phyloP scores from a whole-genome alignment of 2,888 invertebrate species.

The Drosophila picticornis region DNA sequence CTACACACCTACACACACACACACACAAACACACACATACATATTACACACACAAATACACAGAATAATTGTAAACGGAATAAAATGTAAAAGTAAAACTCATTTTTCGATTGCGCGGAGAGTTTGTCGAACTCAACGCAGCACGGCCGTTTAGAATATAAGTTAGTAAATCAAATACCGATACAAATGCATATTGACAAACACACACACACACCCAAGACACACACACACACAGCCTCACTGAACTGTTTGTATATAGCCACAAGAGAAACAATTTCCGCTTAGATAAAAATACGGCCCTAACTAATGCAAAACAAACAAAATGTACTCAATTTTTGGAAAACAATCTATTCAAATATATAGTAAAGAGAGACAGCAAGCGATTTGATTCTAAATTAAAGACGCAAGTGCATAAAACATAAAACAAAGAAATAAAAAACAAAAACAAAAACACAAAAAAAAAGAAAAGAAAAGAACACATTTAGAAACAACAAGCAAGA shows the following conservation, averaged over 20 bases:
- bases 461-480: slow-evolving; percentile 6
- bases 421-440: slow-evolving; percentile 2
- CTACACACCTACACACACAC: slow-evolving; percentile 7
- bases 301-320: slow-evolving; percentile 56
- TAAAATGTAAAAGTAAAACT: slow-evolving; percentile 20
- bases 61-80: slow-evolving; percentile 32
- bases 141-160: slow-evolving; percentile 74
- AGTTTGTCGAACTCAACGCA: slow-evolving; percentile 18
- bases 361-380: slow-evolving; percentile 20
- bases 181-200: slow-evolving; percentile 21
- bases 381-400: slow-evolving; percentile 75
- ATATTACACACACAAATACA: slow-evolving; percentile 23
- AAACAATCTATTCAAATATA: slow-evolving; percentile 38
- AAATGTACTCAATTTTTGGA: slow-evolving; percentile 29
- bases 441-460: slow-evolving; percentile 2
- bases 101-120: slow-evolving; percentile 24
- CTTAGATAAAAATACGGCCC: slow-evolving; percentile 72
- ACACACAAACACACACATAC: slow-evolving; percentile 22
- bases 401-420: slow-evolving; percentile 25
- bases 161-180: slow-evolving; percentile 75
- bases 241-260: slow-evolving; percentile 60
- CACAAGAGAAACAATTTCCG: slow-evolving; percentile 65
- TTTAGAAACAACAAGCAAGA: slow-evolving; percentile 21
- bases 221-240: slow-evolving; percentile 21
- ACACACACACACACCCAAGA: slow-evolving; percentile 13